These are phyloP conservation scores for Gambelia wislizenii DNA, from an alignment of 2,797 vertebrate species.

Conservation along the genomic window DNA sequence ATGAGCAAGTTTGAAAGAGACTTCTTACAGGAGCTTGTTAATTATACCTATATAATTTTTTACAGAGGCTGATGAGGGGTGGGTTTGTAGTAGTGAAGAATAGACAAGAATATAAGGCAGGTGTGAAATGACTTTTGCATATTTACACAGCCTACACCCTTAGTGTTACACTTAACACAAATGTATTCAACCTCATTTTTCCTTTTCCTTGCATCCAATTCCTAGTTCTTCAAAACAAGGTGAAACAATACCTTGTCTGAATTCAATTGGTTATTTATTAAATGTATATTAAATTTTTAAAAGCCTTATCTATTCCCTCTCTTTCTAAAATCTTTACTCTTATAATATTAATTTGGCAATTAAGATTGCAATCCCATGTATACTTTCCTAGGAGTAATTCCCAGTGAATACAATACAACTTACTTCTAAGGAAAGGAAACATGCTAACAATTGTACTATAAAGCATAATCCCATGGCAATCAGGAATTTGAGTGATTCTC, in stretches of 20 bases:
- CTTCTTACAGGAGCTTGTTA: neutral
- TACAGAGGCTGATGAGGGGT: neutral
- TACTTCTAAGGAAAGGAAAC: neutral
- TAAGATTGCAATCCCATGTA: neutral
- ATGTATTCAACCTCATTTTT: neutral
- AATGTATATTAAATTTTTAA: neutral
- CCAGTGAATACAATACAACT: neutral
- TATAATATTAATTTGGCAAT: neutral
- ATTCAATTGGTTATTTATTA: neutral
- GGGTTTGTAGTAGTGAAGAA: neutral
- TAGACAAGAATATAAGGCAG: neutral
- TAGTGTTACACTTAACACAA: neutral
- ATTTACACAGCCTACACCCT: neutral
- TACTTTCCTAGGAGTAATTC: neutral
- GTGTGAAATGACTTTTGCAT: neutral
- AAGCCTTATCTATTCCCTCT: neutral
- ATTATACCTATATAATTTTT: slow-evolving; percentile 7
- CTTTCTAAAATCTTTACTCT: neutral
- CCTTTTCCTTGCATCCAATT: neutral
- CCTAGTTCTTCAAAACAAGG: neutral
- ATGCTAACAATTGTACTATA: neutral
- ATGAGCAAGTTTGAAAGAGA: neutral
- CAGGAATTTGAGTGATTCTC: neutral
- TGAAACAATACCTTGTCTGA: neutral
- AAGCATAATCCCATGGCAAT: neutral